phyloP scores from a whole-genome alignment of 2,888 invertebrate genomes.

The Escarpia spicata region DNA sequence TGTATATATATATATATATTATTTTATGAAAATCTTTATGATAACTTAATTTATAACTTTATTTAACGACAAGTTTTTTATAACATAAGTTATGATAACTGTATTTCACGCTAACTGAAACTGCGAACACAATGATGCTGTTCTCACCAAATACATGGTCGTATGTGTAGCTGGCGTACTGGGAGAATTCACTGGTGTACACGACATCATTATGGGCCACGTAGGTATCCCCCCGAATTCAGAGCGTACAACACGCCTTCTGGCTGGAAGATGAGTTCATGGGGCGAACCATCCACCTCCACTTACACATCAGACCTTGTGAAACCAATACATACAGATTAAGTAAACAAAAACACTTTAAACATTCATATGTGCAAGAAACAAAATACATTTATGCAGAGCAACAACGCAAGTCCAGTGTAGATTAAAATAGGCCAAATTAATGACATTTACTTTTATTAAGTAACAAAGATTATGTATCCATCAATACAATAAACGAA shows the following conservation, averaged over 20 bases:
- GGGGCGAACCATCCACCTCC: no score
- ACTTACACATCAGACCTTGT: no score
- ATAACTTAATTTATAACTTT: neutral
- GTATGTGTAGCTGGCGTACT: slow-evolving; percentile 45
- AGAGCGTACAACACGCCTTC: slow-evolving; percentile 29
- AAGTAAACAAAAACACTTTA: no score
- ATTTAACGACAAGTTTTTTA: neutral
- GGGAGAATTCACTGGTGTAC: slow-evolving; percentile 49
- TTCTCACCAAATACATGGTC: slow-evolving; percentile 42
- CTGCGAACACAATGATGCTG: neutral
- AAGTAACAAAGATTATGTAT: no score
- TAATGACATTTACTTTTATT: no score
- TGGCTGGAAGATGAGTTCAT: no score
- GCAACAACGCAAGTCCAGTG: no score
- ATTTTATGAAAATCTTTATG: neutral
- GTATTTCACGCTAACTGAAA: neutral
- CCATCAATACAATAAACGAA: no score
- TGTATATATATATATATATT: neutral
- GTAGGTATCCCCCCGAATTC: slow-evolving; percentile 49
- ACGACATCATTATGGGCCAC: slow-evolving; percentile 47
- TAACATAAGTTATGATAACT: no score
- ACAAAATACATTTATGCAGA: neutral
- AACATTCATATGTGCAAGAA: neutral
- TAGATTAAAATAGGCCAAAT: no score
- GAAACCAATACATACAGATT: no score